Evolutionary conservation across 37 sponge, comb jelly and placozoan genomes (phyloP).

Genomic region (Agelas oroides): DNA sequence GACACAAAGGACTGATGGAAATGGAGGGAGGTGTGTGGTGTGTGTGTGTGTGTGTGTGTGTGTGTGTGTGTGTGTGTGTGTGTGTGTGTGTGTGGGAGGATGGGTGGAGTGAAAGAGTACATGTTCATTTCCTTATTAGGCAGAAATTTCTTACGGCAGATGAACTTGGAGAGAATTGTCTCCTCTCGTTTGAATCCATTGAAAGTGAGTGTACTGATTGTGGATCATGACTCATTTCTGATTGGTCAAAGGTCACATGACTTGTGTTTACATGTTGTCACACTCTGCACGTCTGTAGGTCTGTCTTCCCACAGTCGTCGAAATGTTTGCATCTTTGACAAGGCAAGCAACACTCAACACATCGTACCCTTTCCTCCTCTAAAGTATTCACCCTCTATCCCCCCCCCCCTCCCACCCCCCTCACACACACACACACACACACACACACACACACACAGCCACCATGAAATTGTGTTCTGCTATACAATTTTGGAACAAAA

Average conservation of each 20-base stretch:
- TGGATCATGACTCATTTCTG: too few relatives aligned
- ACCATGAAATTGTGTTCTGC: conserved; percentile 86
- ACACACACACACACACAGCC: conserved; percentile 27
- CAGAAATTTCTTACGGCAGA: conserved; percentile 52
- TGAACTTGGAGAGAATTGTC: conserved; percentile 79
- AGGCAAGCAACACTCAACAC: conserved; percentile 20
- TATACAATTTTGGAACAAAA: conserved; percentile 90
- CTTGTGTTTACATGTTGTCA: neutral
- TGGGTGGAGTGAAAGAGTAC: neutral
- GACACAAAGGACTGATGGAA: conserved; percentile 62
- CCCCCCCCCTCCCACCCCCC: too few relatives aligned
- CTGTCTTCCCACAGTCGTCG: conserved; percentile 75
- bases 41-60: conserved; percentile 13
- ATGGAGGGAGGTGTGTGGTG: conserved; percentile 48
- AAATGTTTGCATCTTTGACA: conserved; percentile 77
- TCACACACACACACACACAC: conserved; percentile 9
- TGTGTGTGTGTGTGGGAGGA: conserved; percentile 31
- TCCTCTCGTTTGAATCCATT: conserved; percentile 81
- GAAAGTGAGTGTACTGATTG: conserved; percentile 44
- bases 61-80: conserved; percentile 2
- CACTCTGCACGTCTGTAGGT: conserved; percentile 33
- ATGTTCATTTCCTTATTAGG: conserved; percentile 37
- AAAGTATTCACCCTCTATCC: neutral
- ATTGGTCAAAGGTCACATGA: too few relatives aligned
- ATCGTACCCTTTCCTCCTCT: neutral